phyloP scores from a whole-genome alignment of 1,140 invertebrate genomes.

The Drosophila carrolli region DNA sequence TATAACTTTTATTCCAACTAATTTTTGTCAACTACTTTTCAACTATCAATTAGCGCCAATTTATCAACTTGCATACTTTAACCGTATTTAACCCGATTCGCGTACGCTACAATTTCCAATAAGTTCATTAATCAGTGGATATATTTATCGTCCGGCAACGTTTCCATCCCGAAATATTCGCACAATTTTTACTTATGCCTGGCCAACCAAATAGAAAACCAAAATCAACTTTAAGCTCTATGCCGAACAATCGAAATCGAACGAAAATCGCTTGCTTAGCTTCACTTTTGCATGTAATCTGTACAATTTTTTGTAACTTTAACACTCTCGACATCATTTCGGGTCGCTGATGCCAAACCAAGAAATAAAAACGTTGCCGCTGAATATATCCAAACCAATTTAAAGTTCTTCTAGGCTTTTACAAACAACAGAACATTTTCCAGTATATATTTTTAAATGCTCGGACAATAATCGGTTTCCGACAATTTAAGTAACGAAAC shows the following conservation, averaged over 20 bases:
- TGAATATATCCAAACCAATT: slow-evolving; percentile 78
- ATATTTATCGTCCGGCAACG: slow-evolving; percentile 71
- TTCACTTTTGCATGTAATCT: slow-evolving; percentile 78
- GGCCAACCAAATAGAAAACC: slow-evolving; percentile 41
- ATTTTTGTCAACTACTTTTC: slow-evolving; percentile 60
- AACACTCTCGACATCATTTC: slow-evolving; percentile 66
- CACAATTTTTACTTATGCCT: slow-evolving; percentile 69
- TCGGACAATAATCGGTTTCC: slow-evolving; percentile 58
- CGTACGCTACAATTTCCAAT: slow-evolving; percentile 63
- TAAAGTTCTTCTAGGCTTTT: slow-evolving; percentile 84
- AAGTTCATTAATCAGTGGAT: slow-evolving; percentile 63
- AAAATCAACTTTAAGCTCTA: slow-evolving; percentile 35
- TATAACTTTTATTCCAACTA: slow-evolving; percentile 66
- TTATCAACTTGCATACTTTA: slow-evolving; percentile 69
- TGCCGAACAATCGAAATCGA: slow-evolving; percentile 1
- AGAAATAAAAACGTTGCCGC: slow-evolving; percentile 62
- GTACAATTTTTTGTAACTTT: slow-evolving; percentile 51
- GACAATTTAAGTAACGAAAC: slow-evolving; percentile 37
- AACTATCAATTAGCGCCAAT: slow-evolving; percentile 69
- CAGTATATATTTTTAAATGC: slow-evolving; percentile 62
- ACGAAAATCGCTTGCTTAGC: slow-evolving; percentile 75
- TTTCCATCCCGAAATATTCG: slow-evolving; percentile 68
- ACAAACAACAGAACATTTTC: slow-evolving; percentile 84
- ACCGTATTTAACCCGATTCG: slow-evolving; percentile 51
- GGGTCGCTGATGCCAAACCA: slow-evolving; percentile 26